Base-by-base conservation (phyloP, 2,888 invertebrate genomes). In the Monochamus alternatus region DNA sequence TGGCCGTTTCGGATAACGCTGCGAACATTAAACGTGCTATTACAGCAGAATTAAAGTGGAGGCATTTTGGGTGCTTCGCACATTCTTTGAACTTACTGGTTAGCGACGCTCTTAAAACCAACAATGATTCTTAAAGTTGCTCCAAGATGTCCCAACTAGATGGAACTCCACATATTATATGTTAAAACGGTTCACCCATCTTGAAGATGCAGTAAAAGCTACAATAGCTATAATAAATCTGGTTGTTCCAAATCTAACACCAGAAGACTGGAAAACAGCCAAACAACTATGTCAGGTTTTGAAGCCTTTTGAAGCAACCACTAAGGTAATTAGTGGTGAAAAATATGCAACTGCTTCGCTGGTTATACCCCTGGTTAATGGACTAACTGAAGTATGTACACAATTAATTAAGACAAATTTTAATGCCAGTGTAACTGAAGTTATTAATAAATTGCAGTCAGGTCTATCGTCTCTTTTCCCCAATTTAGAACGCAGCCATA, bases 321-420 rank as follows among this genome's bases (percentile, higher is more conserved):
- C 78, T 12, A 71, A 74, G 63, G 62, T 68, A 5, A 44, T 79
- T 12, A 72, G 74, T 71, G 80, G 76, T 1, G 78, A 78, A 71
- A 59, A 71, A 8, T 77, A 80, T 66, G 22, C 51, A 31, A 75
- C 80, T n/a, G 78, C 64, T 22, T 68, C 75, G 3, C 55, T 64
- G 10, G 74, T 76, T 4, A 75, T 78, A 12, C 67, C 62, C 3
- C 32, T 78, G 30, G 44, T 31, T 0, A 69, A 75, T 69, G 77
- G 73, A 14, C 31, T 75, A 38, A 32, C 8, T 47, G 67, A 22
- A 3, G 76, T 76, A 7, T 76, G 43, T 47, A 47, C n/a, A 44
- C 44, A 44, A 8, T 14, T 44, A 3, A 44, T 7, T 12, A 64
- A 64, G 30, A 64, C 14, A 47, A 44, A 44, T 8, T 64, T 64